These are phyloP conservation scores for Phoenicopterus ruber DNA, from an alignment of 2,113 vertebrate species.

Conservation along the genomic window DNA sequence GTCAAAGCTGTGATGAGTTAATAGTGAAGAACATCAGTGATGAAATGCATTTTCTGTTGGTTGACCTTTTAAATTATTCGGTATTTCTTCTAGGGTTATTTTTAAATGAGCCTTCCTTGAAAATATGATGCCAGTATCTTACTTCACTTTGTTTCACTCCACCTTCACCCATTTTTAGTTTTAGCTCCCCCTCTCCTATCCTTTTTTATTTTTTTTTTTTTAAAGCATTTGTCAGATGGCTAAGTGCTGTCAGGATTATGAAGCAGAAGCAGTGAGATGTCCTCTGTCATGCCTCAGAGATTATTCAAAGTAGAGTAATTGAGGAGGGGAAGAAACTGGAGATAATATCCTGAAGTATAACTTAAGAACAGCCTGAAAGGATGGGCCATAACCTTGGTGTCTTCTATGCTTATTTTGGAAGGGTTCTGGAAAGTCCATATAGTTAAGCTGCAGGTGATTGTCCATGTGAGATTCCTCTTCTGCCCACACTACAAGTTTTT, in stretches of 20 bases:
- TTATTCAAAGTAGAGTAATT: background rate
- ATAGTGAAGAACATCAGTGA: background rate
- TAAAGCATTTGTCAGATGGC: background rate
- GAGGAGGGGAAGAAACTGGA: background rate
- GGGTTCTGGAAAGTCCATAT: background rate
- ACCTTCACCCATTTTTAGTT: background rate
- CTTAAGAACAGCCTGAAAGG: background rate
- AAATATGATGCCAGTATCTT: background rate
- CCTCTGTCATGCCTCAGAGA: background rate
- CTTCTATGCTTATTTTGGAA: background rate
- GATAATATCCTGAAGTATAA: background rate
- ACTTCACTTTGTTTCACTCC: background rate
- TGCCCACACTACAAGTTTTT: background rate
- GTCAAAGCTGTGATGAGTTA: constrained; percentile 43
- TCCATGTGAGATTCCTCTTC: background rate
- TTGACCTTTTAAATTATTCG: constrained; percentile 25
- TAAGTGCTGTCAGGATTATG: background rate
- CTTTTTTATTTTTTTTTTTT: background rate
- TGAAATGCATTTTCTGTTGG: background rate
- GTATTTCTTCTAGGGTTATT: constrained; percentile 29
- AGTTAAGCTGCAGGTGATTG: background rate
- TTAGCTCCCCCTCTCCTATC: background rate
- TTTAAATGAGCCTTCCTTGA: constrained; percentile 27
- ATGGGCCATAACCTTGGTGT: background rate
- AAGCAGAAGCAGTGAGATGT: background rate